Percentiles rank a stretch among this genome's conserved stretches.
Evolutionary conservation across 2,888 invertebrate species (phyloP).

Genomic region (Drosophila prostipennis): DNA sequence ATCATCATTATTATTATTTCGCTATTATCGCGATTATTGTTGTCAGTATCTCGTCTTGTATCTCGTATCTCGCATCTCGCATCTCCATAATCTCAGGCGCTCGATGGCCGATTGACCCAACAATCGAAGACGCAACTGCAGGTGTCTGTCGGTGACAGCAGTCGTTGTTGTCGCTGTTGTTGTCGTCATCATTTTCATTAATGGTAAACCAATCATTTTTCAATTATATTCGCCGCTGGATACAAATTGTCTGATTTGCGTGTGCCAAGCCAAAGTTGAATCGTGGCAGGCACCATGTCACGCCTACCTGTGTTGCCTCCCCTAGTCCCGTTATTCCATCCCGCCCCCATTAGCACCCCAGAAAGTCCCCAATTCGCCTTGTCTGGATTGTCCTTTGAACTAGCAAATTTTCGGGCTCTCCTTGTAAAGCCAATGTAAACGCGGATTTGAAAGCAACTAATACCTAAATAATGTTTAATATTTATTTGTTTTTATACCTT

Average conservation of each 20-base stretch:
- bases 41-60: slow-evolving; percentile 13
- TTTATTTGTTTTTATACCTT: too few species aligned
- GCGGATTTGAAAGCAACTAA: too few species aligned
- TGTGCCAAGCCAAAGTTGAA: slow-evolving; percentile 34
- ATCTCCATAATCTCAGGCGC: slow-evolving; percentile 2
- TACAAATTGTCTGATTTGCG: slow-evolving; percentile 79
- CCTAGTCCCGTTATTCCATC: too few species aligned
- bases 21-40: neutral
- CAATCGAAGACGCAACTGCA: slow-evolving; percentile 69
- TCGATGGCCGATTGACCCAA: slow-evolving; percentile 75
- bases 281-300: slow-evolving; percentile 44
- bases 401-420: too few species aligned
- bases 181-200: slow-evolving; percentile 77
- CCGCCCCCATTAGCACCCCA: neutral
- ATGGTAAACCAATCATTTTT: slow-evolving; percentile 79
- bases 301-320: slow-evolving; percentile 23
- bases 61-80: too few species aligned
- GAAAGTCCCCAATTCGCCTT: neutral
- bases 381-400: neutral
- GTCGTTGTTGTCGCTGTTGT: slow-evolving; percentile 29
- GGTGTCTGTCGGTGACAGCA: slow-evolving; percentile 74
- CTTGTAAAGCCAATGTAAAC: too few species aligned
- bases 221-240: slow-evolving; percentile 78
- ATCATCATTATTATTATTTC: slow-evolving; percentile 4
- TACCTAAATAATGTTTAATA: too few species aligned